phyloP scores from a whole-genome alignment of 2,888 invertebrate genomes.

The Pharmacophagus antenor region DNA sequence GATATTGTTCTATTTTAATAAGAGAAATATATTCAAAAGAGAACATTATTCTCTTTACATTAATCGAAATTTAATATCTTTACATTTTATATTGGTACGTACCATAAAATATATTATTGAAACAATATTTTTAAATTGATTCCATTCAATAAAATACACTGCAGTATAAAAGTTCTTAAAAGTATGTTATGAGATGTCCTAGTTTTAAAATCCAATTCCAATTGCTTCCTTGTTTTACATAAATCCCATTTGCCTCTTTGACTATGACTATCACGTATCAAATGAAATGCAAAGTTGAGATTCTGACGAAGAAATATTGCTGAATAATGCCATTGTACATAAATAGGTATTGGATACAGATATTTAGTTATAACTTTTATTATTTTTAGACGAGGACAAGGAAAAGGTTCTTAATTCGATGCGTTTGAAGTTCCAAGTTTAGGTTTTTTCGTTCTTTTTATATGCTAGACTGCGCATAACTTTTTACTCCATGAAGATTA shows the following conservation, averaged over 20 bases:
- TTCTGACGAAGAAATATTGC: slow-evolving; percentile 17
- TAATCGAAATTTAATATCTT: background rate
- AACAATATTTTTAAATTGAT: no score
- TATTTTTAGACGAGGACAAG: no score
- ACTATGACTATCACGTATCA: slow-evolving; percentile 14
- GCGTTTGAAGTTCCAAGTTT: no score
- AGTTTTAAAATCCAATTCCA: slow-evolving; percentile 19
- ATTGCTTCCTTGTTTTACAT: slow-evolving; percentile 21
- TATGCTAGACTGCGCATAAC: no score
- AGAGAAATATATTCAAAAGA: background rate
- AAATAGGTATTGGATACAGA: background rate
- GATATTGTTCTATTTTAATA: background rate
- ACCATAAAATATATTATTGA: no score
- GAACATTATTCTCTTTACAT: background rate
- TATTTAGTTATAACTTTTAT: no score
- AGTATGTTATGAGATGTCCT: slow-evolving; percentile 6
- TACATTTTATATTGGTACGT: no score
- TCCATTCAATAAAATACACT: no score
- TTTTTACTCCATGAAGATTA: no score
- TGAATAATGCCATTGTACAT: background rate
- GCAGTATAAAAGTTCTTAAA: background rate
- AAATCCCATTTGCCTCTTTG: slow-evolving; percentile 23
- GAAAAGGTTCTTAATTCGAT: no score
- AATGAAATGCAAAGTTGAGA: slow-evolving; percentile 19
- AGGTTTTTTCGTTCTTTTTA: no score